Evolutionary conservation across 1,140 invertebrate species (phyloP).

Genomic region (Oncopodura yosiiana): DNA sequence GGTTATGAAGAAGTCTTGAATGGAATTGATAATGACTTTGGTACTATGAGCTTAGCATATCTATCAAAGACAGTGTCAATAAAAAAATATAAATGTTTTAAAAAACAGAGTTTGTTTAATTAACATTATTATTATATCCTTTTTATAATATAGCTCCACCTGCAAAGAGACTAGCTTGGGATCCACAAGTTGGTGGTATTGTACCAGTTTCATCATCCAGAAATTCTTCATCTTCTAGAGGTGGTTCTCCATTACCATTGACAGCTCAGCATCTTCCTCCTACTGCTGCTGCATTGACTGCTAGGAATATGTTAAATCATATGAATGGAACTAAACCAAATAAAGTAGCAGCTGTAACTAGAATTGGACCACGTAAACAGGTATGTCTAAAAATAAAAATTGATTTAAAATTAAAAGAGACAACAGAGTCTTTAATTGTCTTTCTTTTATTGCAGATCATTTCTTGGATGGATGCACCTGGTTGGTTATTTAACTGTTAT

Average conservation of each 20-base stretch:
- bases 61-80: slow-evolving; percentile 40
- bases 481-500: no score
- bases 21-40: slow-evolving; percentile 77
- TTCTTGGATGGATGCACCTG: no score
- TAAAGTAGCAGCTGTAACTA: slow-evolving; percentile 50
- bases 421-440: no score
- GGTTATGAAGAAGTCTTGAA: slow-evolving; percentile 79
- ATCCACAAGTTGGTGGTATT: slow-evolving; percentile 48
- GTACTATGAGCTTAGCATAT: slow-evolving; percentile 43
- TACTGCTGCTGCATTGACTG: slow-evolving; percentile 34
- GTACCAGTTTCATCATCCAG: slow-evolving; percentile 46
- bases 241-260: slow-evolving; percentile 37
- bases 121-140: slow-evolving; percentile 27
- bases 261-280: slow-evolving; percentile 28
- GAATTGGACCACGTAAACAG: slow-evolving; percentile 62
- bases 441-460: no score
- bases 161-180: slow-evolving; percentile 52
- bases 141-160: slow-evolving; percentile 37
- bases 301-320: slow-evolving; percentile 39
- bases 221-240: slow-evolving; percentile 39
- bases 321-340: slow-evolving; percentile 46
- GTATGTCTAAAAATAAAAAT: no score
- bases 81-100: background rate
- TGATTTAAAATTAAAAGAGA: no score
- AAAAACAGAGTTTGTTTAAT: slow-evolving; percentile 7